Percentiles rank a stretch among this genome's conserved stretches.
phyloP scores from a whole-genome alignment of 1,140 invertebrate species.

The Centruroides sculpturatus region DNA sequence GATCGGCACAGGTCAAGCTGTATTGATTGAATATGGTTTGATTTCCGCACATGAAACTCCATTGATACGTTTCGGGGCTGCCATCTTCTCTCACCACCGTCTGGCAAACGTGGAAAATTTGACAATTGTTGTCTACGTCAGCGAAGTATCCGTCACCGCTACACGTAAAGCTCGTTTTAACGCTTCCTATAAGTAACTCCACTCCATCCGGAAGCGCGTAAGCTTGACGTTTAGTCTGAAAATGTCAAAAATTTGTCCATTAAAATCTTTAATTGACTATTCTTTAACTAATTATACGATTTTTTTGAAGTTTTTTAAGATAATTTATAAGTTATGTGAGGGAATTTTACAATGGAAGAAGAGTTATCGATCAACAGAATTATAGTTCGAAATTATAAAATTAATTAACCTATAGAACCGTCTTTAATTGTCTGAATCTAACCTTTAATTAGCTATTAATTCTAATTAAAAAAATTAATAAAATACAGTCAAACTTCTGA shows the following conservation, averaged over 20 bases:
- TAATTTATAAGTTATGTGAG: no score
- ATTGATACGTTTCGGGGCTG: conserved; percentile 24
- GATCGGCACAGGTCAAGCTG: conserved; percentile 25
- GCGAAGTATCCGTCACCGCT: conserved; percentile 28
- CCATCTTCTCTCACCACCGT: conserved; percentile 49
- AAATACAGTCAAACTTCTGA: no score
- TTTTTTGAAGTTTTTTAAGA: no score
- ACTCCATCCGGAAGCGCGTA: conserved; percentile 20
- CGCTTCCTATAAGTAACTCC: conserved; percentile 18
- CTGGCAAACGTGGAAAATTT: conserved; percentile 29
- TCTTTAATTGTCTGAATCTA: no score
- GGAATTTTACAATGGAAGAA: no score
- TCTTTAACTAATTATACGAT: no score
- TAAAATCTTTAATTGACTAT: no score
- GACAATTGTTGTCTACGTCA: conserved; percentile 28
- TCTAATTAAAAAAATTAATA: no score
- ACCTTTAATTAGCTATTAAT: no score
- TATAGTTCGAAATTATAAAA: no score
- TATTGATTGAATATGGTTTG: conserved; percentile 79
- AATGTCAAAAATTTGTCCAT: neutral
- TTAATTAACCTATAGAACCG: no score
- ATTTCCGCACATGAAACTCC: conserved; percentile 72
- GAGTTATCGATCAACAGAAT: no score
- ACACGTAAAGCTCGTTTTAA: conserved; percentile 23
- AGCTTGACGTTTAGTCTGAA: conserved; percentile 8